Base-by-base conservation (phyloP, 2,888 invertebrate species). In the Drosophila bunnanda region DNA sequence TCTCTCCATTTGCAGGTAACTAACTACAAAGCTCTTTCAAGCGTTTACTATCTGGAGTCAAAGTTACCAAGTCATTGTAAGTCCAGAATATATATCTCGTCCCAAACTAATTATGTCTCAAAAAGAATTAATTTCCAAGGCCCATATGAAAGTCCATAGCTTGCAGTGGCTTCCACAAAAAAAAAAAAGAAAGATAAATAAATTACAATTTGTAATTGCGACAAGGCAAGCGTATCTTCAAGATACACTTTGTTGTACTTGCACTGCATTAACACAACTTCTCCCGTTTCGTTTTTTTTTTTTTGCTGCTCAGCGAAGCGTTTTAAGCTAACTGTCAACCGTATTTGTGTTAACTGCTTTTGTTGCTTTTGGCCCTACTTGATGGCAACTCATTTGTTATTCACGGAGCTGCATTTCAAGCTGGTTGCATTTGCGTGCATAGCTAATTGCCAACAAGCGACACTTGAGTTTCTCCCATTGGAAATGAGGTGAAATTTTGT, bases 161-260 rank as follows among this genome's bases (percentile, higher is more conserved):
- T 36, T 22, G 15, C 10, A 15, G 8, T 17, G 22, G 25, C 13
- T 38, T 25, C 55, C 48, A 10, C 59, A 56, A 56, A 7, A 50
- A 50, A 56, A 56, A 7, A 50, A 50, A 57, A 28, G 5, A 60
- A 41, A 54, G 38, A 34, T 10, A 50, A 17, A 25, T 58, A 59
- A 66, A 73, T 36, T 55, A 79, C 52, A 70, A 39, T 52, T 61
- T 30, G 70, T 86, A 76, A 83, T 81, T 86, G 81, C 53, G 62
- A 17, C 71, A 76, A 78, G 76, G 78, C 61, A 86, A 83, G 84
- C 86, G 82, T 82, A 76, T 81, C 87, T 83, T 67, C 1, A 73
- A 82, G 79, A 79, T 83, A 75, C 62, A 41, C 38, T 41, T 66
- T 57, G 30, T 30, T 50, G 34, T 72, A 59, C 50, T 50, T 55